Conservation (phyloP, 2,113 vertebrate species). For the Tretioscincus oriximinensis region DNA sequence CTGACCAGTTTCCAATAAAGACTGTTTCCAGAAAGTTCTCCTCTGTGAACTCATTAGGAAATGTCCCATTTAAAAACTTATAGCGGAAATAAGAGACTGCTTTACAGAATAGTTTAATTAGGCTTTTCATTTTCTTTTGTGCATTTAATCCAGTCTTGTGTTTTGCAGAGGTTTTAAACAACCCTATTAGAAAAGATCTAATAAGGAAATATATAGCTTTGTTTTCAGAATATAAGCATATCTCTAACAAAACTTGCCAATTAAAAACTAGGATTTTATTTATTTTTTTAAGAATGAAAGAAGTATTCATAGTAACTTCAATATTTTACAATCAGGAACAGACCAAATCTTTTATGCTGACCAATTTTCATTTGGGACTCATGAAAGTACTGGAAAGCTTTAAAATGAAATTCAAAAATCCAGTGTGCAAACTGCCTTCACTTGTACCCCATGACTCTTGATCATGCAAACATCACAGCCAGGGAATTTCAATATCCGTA, state of each 20-base stretch:
- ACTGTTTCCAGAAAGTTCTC: constrained; percentile 18
- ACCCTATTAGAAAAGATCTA: neutral
- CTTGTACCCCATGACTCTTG: neutral
- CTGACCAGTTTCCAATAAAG: neutral
- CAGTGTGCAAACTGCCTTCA: neutral
- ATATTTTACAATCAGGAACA: neutral
- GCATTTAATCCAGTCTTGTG: constrained; percentile 13
- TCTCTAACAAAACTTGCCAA: neutral
- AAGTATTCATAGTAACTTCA: neutral
- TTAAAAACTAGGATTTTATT: neutral
- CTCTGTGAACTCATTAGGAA: constrained; percentile 28
- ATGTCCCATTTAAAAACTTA: constrained; percentile 47
- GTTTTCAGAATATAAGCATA: neutral
- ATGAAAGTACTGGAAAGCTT: too few species aligned
- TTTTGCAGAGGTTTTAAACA: constrained; percentile 1
- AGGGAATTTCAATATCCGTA: too few species aligned
- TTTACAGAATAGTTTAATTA: constrained; percentile 41
- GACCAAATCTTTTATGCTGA: neutral
- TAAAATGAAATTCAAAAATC: too few species aligned
- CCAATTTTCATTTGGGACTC: neutral
- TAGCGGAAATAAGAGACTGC: constrained; percentile 35
- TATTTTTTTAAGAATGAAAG: too few species aligned
- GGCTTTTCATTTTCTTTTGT: constrained; percentile 46
- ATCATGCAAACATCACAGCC: too few species aligned
- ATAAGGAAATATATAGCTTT: neutral